Evolutionary conservation across 2,888 invertebrate genomes (phyloP), one percentile per base, ranked within the genome.

Genomic region (Fabriciana adippe): DNA sequence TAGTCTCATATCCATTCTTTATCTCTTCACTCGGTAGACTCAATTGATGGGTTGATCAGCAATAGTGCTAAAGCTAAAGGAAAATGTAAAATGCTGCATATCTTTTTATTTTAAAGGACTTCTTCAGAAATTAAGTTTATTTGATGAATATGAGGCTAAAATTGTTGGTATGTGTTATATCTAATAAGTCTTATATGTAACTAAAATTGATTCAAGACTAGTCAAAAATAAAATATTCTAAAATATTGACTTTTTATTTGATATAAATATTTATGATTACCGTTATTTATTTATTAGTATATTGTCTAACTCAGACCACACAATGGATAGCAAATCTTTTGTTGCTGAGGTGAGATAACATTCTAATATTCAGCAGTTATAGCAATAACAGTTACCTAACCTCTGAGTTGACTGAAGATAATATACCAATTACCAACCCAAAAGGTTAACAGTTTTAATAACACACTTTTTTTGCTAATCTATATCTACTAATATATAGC

Each of bases 201-300:
- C 65, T 72, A 64, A 80, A 82, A 82, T 84, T 84, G 73, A 86
- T 88, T 84, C 79, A 85, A 83, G 77, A 84, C 88, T 89, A 89
- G 88, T 89, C 88, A 88, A 85, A 65, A 87, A 85, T 86, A 83
- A 78, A 70, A 78, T 72, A 70, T 67, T 66, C 71, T 66, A 73
- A 73, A 70, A 71, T 71, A 59, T 67, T 73, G n/a, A 71, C 77
- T 70, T 18, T 66, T 67, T 71, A 64, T 61, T 66, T 59, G 11
- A 41, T 11, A 35, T 2, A 45, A 45, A 26, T 2, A 31, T 4
- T 8, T 18, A 14, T n/a, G 21, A n/a, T 15, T 3, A 14, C 6
- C 18, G 2, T 31, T 14, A 15, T 15, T 8, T 13, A 15, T 4
- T 18, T 3, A 18, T 11, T 51, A 11, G 5, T 4, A 26, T n/a